Conservation (phyloP, 1,140 invertebrate species). For the Zaprionus lachaisei region DNA sequence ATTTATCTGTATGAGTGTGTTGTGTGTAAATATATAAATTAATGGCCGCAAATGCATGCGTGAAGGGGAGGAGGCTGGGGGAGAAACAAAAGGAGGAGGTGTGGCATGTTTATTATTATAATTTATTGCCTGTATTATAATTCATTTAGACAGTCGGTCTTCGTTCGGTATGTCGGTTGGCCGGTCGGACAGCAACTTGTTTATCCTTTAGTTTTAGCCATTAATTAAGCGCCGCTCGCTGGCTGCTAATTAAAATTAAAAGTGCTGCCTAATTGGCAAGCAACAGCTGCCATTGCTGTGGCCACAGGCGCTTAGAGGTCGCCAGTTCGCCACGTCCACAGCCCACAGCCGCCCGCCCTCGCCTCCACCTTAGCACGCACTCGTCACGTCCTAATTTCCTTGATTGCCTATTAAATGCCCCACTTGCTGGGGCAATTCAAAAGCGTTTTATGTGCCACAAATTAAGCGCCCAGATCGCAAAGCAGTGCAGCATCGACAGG, state of each 20-base stretch:
- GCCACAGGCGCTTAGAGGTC: too few relatives aligned
- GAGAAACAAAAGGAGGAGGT: neutral
- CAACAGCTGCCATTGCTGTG: constrained; percentile 57
- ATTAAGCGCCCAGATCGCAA: neutral
- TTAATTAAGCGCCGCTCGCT: constrained; percentile 73
- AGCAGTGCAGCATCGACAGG: neutral
- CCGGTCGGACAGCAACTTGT: constrained; percentile 13
- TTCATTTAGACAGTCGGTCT: constrained; percentile 55
- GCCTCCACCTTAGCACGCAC: neutral
- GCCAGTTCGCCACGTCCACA: too few relatives aligned
- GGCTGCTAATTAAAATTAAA: constrained; percentile 77
- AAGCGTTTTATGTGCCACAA: constrained; percentile 31
- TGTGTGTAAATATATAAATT: constrained; percentile 51
- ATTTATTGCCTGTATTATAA: constrained; percentile 76
- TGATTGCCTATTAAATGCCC: constrained; percentile 39
- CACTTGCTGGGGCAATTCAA: constrained; percentile 28
- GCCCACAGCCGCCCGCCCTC: too few relatives aligned
- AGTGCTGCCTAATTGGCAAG: constrained; percentile 73
- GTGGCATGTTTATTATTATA: constrained; percentile 71
- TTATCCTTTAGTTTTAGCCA: constrained; percentile 59
- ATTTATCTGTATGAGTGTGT: neutral
- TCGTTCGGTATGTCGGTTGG: neutral
- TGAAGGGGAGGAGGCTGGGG: constrained; percentile 1
- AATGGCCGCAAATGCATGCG: constrained; percentile 38
- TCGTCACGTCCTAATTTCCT: constrained; percentile 46